These are phyloP conservation scores for Paedocypris sp. DNA, from an alignment of 2,113 vertebrate species.

Conservation along the genomic window DNA sequence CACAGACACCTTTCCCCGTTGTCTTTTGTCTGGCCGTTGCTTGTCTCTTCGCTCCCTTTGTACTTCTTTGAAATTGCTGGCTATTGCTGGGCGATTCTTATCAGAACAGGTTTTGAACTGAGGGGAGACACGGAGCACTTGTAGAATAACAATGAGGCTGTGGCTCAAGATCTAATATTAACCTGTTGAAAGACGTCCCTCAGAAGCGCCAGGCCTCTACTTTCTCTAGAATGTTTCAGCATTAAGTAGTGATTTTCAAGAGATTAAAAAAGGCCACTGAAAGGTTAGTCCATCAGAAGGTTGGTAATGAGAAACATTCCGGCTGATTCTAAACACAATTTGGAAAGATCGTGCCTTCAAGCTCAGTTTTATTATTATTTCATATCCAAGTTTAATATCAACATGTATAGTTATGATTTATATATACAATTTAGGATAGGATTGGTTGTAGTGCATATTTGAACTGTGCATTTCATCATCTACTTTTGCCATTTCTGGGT, in stretches of 20 bases:
- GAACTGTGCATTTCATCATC: no score
- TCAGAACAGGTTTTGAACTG: slow-evolving; percentile 37
- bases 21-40: slow-evolving; percentile 17
- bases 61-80: slow-evolving; percentile 37
- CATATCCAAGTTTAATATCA: no score
- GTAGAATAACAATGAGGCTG: slow-evolving; percentile 39
- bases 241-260: slow-evolving; percentile 20
- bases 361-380: no score
- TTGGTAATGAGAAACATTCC: background rate
- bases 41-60: slow-evolving; percentile 26
- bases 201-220: slow-evolving; percentile 29
- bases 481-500: no score
- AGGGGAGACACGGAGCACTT: slow-evolving; percentile 32
- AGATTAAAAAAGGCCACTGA: slow-evolving; percentile 32
- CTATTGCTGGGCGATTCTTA: slow-evolving; percentile 41
- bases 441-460: no score
- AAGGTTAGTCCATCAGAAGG: slow-evolving; percentile 22
- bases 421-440: no score
- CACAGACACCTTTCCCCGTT: slow-evolving; percentile 1
- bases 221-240: slow-evolving; percentile 26
- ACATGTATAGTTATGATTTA: no score
- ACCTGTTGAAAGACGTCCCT: slow-evolving; percentile 33
- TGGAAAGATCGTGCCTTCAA: slow-evolving; percentile 5
- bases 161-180: slow-evolving; percentile 29
- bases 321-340: no score